Percentiles rank a stretch among this genome's conserved stretches.
Conservation (phyloP, 2,888 invertebrate species). For the Amblyjoppa fuscipennis region DNA sequence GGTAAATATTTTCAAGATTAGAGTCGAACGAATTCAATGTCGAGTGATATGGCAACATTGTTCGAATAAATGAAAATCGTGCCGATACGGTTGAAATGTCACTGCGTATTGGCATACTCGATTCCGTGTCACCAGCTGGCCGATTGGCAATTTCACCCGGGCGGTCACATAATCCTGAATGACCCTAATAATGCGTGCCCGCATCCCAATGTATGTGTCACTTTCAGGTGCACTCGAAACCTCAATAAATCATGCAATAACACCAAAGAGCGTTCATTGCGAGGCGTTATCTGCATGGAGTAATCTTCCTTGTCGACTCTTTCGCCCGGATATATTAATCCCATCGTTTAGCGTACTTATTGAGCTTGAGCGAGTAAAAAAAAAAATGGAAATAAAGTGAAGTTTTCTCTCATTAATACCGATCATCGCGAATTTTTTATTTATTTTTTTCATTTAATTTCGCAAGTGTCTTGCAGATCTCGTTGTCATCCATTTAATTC, state of each 20-base stretch:
- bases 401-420: neutral
- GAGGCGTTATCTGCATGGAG: neutral
- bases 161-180: neutral
- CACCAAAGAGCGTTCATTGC: neutral
- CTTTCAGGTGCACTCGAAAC: slow-evolving; percentile 10
- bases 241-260: slow-evolving; percentile 31
- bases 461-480: neutral
- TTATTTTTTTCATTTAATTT: neutral
- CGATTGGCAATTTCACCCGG: too few relatives aligned
- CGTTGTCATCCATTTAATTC: slow-evolving; percentile 27
- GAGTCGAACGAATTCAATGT: too few relatives aligned
- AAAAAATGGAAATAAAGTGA: slow-evolving; percentile 1
- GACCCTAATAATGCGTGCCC: slow-evolving; percentile 18
- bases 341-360: slow-evolving; percentile 70
- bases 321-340: slow-evolving; percentile 47
- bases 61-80: too few relatives aligned
- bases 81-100: too few relatives aligned
- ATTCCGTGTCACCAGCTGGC: too few relatives aligned
- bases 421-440: slow-evolving; percentile 10
- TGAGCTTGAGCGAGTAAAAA: slow-evolving; percentile 49
- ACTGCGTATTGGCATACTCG: too few relatives aligned
- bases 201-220: slow-evolving; percentile 19
- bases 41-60: too few relatives aligned
- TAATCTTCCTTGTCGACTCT: slow-evolving; percentile 7
- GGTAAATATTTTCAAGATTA: too few relatives aligned